Evolutionary conservation across 2,797 vertebrate species (phyloP).

Genomic region (Percopsis omiscomaycus): DNA sequence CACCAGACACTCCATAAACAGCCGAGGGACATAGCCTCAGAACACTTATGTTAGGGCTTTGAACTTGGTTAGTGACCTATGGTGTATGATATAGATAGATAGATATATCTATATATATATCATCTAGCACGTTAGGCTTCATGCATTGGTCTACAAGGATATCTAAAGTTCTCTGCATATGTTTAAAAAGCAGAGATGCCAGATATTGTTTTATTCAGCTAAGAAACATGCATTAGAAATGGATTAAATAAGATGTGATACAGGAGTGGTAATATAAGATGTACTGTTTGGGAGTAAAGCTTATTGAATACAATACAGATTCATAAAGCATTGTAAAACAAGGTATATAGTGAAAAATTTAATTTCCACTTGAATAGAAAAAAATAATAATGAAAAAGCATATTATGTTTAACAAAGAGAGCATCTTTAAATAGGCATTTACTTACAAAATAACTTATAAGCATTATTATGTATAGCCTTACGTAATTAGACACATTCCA

Average conservation of each 20-base stretch:
- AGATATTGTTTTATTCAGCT: neutral
- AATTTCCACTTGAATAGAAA: too few relatives aligned
- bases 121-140: neutral
- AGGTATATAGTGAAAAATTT: neutral
- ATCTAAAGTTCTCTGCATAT: neutral
- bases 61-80: conserved; percentile 11
- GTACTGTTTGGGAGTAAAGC: too few relatives aligned
- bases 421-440: conserved; percentile 15
- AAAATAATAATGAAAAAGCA: too few relatives aligned
- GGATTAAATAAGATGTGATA: neutral
- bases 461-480: too few relatives aligned
- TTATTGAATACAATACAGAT: neutral
- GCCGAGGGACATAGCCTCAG: neutral
- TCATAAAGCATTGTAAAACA: conserved; percentile 19
- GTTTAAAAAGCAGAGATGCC: neutral
- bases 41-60: conserved; percentile 2
- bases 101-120: neutral
- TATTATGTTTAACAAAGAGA: neutral
- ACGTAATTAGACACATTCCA: conserved; percentile 38
- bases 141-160: neutral
- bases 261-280: too few relatives aligned
- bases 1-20: neutral
- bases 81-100: conserved; percentile 6
- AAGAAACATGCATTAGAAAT: neutral
- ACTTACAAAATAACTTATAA: conserved; percentile 1